phyloP scores from a whole-genome alignment of 2,888 invertebrate genomes.

The Polydesmus complanatus region DNA sequence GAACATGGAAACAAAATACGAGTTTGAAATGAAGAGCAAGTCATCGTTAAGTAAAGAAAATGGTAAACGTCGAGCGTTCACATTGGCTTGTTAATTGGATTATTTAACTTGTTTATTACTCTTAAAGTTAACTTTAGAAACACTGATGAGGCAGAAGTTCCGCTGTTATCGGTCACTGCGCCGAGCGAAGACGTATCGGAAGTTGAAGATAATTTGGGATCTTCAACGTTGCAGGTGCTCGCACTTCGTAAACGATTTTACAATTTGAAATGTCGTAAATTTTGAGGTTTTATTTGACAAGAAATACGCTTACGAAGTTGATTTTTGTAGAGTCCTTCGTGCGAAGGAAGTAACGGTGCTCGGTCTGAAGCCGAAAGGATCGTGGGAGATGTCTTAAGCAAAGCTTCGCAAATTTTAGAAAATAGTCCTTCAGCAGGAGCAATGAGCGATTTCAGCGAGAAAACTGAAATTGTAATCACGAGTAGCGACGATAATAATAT shows the following conservation, averaged over 20 bases:
- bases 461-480: neutral
- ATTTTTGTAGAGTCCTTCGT: constrained; percentile 4
- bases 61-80: neutral
- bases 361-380: constrained; percentile 6
- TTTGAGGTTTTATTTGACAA: no score
- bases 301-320: no score
- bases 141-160: constrained; percentile 10
- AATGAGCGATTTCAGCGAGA: neutral
- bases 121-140: constrained; percentile 4
- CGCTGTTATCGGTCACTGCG: constrained; percentile 8
- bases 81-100: no score
- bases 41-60: neutral
- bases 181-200: constrained; percentile 13
- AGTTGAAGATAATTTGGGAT: constrained; percentile 10
- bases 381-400: constrained; percentile 5
- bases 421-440: neutral
- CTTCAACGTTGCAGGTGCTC: constrained; percentile 7
- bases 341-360: neutral
- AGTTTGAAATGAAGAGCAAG: neutral
- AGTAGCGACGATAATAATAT: neutral
- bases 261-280: no score
- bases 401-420: constrained; percentile 5
- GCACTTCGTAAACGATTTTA: no score
- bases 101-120: neutral
- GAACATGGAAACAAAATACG: neutral